Percentiles rank a stretch among this genome's conserved stretches.
These are phyloP conservation scores for Ceyx margarethae DNA, from an alignment of 2,113 vertebrate genomes.

Conservation along the genomic window DNA sequence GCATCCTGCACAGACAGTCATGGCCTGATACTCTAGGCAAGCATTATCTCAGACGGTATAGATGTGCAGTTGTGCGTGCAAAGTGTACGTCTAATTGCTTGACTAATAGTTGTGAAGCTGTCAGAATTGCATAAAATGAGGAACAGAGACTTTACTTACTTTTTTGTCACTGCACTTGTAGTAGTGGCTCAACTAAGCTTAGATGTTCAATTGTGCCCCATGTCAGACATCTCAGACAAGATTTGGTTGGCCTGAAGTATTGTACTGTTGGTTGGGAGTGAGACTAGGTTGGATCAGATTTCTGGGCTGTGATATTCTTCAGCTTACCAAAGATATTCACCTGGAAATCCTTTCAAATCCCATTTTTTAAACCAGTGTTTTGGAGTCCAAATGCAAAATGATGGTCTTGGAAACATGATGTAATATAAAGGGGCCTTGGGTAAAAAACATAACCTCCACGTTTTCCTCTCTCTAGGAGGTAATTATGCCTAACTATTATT, in stretches of 20 bases:
- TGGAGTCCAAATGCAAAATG: neutral
- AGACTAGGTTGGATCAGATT: neutral
- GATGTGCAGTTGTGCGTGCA: neutral
- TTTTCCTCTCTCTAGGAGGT: neutral
- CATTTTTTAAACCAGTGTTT: neutral
- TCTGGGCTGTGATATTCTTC: neutral
- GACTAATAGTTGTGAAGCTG: neutral
- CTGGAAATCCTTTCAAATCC: neutral
- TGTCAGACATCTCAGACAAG: neutral
- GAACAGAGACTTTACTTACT: neutral
- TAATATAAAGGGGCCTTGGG: neutral
- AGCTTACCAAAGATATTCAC: neutral
- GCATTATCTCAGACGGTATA: neutral
- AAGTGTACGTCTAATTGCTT: slow-evolving; percentile 1
- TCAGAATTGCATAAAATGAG: neutral
- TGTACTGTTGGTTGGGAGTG: neutral
- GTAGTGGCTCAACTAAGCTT: neutral
- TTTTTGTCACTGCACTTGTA: neutral
- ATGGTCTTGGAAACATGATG: neutral
- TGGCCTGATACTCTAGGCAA: neutral
- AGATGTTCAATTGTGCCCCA: neutral
- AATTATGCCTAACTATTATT: neutral
- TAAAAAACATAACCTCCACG: neutral
- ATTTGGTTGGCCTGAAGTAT: neutral
- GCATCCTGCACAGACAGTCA: neutral